phyloP scores from a whole-genome alignment of 2,113 vertebrate species.

The Prochilodus magdalenae region DNA sequence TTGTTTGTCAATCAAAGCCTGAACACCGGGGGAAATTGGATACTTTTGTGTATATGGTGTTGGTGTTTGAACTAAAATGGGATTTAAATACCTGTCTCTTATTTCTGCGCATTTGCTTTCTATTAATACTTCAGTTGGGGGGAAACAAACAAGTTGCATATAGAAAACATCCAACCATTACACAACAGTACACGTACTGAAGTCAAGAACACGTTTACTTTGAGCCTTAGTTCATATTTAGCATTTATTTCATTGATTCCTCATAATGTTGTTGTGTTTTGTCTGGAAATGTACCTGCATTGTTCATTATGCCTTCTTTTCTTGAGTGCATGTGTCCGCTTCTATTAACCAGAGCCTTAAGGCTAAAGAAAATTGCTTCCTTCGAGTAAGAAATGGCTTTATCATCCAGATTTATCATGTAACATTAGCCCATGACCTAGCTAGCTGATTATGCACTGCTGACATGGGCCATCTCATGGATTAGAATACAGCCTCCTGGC shows the following conservation, averaged over 20 bases:
- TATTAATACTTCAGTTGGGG: neutral
- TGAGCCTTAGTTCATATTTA: constrained; percentile 10
- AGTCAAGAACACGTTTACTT: neutral
- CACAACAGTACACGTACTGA: constrained; percentile 11
- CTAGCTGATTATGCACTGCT: constrained; percentile 38
- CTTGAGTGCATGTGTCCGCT: constrained; percentile 14
- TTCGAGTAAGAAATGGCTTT: constrained; percentile 48
- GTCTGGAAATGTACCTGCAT: constrained; percentile 26
- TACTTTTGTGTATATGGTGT: constrained; percentile 52
- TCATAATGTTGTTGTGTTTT: constrained; percentile 38
- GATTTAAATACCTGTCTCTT: neutral
- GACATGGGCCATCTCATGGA: constrained; percentile 34
- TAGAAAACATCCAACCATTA: constrained; percentile 15
- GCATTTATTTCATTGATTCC: neutral
- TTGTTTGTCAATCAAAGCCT: constrained; percentile 69
- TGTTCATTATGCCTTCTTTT: constrained; percentile 19
- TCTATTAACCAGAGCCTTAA: constrained; percentile 65
- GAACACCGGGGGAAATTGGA: constrained; percentile 47
- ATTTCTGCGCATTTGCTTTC: neutral
- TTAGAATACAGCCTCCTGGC: neutral
- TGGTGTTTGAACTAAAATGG: constrained; percentile 69
- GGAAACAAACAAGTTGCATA: neutral
- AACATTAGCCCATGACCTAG: constrained; percentile 56
- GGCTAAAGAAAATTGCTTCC: constrained; percentile 42
- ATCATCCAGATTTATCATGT: constrained; percentile 54